Conservation (phyloP, 2,888 invertebrate species). For the Cloeon dipterum region DNA sequence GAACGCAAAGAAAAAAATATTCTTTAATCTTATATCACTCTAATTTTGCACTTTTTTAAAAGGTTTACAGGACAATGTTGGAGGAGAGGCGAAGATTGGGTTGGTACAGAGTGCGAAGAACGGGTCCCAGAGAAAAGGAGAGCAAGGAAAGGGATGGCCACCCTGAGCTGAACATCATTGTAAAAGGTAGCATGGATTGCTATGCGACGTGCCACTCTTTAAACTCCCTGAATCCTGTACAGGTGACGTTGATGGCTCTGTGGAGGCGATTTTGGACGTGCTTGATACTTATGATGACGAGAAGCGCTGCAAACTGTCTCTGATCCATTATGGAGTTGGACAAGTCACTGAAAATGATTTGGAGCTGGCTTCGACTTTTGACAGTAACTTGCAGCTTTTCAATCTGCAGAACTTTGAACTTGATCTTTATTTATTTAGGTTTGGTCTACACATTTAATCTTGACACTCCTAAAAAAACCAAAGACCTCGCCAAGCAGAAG, state of each 20-base stretch:
- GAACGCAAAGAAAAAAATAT: too few relatives aligned
- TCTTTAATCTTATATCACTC: too few relatives aligned
- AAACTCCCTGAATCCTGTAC: constrained; percentile 5
- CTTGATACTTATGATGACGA: constrained; percentile 64
- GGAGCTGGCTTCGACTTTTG: constrained; percentile 50
- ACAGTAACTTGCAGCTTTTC: too few relatives aligned
- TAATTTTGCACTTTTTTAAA: too few relatives aligned
- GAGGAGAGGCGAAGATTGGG: constrained; percentile 35
- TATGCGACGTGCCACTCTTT: not conserved
- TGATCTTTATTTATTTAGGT: constrained; percentile 25
- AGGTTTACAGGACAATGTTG: constrained; percentile 35
- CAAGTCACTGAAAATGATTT: constrained; percentile 61
- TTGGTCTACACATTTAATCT: constrained; percentile 81
- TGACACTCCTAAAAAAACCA: constrained; percentile 20
- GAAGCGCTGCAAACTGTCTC: constrained; percentile 32
- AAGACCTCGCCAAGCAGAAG: constrained; percentile 24
- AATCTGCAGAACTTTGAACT: too few relatives aligned
- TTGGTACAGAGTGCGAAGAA: constrained; percentile 24
- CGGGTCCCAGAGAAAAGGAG: constrained; percentile 36
- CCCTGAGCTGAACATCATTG: constrained; percentile 17
- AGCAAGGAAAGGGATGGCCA: constrained; percentile 11
- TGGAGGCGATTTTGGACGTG: constrained; percentile 84
- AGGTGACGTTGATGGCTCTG: constrained; percentile 90
- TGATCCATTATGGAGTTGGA: constrained; percentile 83
- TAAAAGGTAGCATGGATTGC: constrained; percentile 37